Percentiles rank a stretch among this genome's conserved stretches.
These are phyloP conservation scores for Steromphala cineraria DNA, from an alignment of 2,888 invertebrate genomes.

Conservation along the genomic window DNA sequence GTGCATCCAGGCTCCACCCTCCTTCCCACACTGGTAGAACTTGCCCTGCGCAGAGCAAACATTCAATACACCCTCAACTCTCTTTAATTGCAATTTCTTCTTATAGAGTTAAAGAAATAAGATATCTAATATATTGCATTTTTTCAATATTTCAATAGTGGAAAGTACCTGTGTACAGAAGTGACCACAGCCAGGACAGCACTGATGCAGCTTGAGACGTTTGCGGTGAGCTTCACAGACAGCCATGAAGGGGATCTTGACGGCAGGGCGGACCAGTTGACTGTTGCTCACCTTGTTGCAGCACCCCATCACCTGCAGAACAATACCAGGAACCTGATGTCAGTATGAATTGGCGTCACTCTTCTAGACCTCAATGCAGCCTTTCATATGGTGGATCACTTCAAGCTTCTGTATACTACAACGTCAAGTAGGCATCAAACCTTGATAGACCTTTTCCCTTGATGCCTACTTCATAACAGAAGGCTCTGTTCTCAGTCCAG, in stretches of 20 bases:
- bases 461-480: too few relatives aligned
- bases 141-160: too few relatives aligned
- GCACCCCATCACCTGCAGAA: slow-evolving; percentile 81
- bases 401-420: too few relatives aligned
- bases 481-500: too few relatives aligned
- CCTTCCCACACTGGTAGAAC: slow-evolving; percentile 85
- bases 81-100: too few relatives aligned
- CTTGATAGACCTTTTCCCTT: too few relatives aligned
- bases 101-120: too few relatives aligned
- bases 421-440: too few relatives aligned
- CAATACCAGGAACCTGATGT: background rate
- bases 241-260: slow-evolving; percentile 84
- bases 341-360: too few relatives aligned
- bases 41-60: slow-evolving; percentile 81
- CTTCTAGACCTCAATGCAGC: too few relatives aligned
- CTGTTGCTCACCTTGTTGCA: slow-evolving; percentile 80
- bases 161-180: slow-evolving; percentile 87
- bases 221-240: slow-evolving; percentile 87
- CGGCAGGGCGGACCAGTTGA: slow-evolving; percentile 73
- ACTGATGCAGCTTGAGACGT: slow-evolving; percentile 87
- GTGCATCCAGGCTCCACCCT: slow-evolving; percentile 80
- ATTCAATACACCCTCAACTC: background rate
- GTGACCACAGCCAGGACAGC: slow-evolving; percentile 91
- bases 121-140: too few relatives aligned
- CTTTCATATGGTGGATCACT: too few relatives aligned